phyloP scores from a whole-genome alignment of 2,113 vertebrate species.

The Salvelinus namaycush region DNA sequence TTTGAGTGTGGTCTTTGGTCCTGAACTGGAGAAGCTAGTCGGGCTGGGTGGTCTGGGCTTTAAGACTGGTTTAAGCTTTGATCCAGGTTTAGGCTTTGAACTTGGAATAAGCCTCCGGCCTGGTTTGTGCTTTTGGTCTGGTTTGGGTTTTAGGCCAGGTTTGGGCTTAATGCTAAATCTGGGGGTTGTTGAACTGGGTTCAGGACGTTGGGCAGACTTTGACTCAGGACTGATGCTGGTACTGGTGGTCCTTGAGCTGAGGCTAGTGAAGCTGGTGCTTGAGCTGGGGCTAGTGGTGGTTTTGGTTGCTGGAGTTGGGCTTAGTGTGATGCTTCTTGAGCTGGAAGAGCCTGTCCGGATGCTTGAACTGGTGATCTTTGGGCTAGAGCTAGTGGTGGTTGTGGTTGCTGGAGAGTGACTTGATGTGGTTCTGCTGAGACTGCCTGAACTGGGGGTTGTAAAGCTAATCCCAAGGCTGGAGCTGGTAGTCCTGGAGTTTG shows the following conservation, averaged over 20 bases:
- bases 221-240: constrained; percentile 37
- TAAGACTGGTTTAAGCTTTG: too few relatives aligned
- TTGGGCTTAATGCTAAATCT: constrained; percentile 7
- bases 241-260: constrained; percentile 16
- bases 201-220: constrained; percentile 14
- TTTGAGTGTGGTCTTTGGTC: too few relatives aligned
- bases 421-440: not conserved
- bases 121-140: too few relatives aligned
- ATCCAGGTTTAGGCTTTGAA: too few relatives aligned
- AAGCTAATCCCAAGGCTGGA: too few relatives aligned
- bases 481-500: not conserved
- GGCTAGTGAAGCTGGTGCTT: not conserved
- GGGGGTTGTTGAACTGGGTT: not conserved
- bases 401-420: not conserved
- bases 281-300: constrained; percentile 3
- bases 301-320: constrained; percentile 20
- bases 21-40: too few relatives aligned
- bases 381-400: not conserved
- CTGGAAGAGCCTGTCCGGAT: not conserved
- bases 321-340: not conserved
- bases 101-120: too few relatives aligned
- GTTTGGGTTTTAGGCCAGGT: not conserved
- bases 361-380: not conserved
- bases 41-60: too few relatives aligned
- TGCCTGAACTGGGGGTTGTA: not conserved